Base-by-base conservation (phyloP, 2,797 vertebrate species). In the Rachycentron canadum region DNA sequence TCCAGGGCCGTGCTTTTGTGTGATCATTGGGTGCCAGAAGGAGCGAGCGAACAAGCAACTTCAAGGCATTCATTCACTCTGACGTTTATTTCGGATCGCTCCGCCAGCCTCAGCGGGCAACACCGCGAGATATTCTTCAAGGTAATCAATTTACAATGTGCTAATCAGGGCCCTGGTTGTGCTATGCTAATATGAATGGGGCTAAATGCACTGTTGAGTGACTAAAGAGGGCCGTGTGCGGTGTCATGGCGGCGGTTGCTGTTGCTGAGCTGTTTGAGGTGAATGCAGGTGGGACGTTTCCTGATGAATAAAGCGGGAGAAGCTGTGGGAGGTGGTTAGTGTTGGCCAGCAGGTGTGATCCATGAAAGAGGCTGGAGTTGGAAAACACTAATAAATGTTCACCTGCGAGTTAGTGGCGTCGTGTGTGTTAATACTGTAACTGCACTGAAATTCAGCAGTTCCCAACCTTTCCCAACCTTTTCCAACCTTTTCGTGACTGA, bases 111-210 rank as follows among this genome's bases (percentile, higher is more conserved):
- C 78, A 25, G 69, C 50, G 5, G 58, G 74, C 19, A 50, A 50
- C 50, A 0, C 9, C 3, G 32, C 21, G 0, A 60, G 61, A 32
- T 50, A 7, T 63, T 60, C 41, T 23, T 85, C 28, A 49, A 74
- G 53, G 55, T 81, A 74, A 88, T 87, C 75, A 69, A 49, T 73
- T 70, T n/a, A 75, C 60, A 55, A 52, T 53, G 41, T 14, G 26
- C 36, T 85, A 85, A 90, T 88, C 80, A 78, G 4, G 7, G 26
- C 45, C 16, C 64, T 81, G 45, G 11, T 78, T 52, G 76, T 28
- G 16, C 23, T 30, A 10, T 52, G 62, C 34, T 57, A 32, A 55
- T 19, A 53, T 26, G 16, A 1, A 38, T 41, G 67, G 28, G 56
- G 23, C 57, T 63, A 71, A 76, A 80, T 59, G 73, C 57, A 11